Evolutionary conservation across 2,888 invertebrate species (phyloP), one percentile per base, ranked within the genome.

Genomic region (Argyresthia goedartella): DNA sequence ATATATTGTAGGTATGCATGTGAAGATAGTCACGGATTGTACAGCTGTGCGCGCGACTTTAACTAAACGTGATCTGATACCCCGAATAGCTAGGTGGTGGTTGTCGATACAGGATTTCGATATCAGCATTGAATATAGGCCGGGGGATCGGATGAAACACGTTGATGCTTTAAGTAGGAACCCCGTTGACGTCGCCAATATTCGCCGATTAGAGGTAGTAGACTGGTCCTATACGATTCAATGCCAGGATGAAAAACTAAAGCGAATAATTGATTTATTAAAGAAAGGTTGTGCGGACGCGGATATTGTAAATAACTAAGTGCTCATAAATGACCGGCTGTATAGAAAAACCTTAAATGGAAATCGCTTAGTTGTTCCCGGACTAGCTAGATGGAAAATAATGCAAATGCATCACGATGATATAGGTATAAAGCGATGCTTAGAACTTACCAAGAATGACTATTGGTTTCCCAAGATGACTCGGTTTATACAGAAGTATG

Each of bases 391-490:
- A 9, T 72, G 66, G 60, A 66, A 55, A 52, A 50, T 70, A 6
- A 11, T 66, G 1, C 64, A 64, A 43, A 67, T 61, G 61, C 58
- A 61, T 45, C 69, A 68, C 50, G 67, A 70, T 54, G 60, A 68
- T 0, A 64, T 69, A n/a, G 69, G 69, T 1, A 52, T 63, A 3
- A 52, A 64, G n/a, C 52, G 55, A 11, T 62, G 61, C 45, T 39
- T n/a, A 13, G 57, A 60, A 4, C 13, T 65, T 8, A 62, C 69
- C 11, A 69, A 67, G 56, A 54, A 51, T 0, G 58, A 59, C 1
- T 68, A 54, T 50, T 68, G 69, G 68, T 69, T 69, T 50, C 57
- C 61, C 9, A 63, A 61, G 53, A 63, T 66, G 62, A 54, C 55
- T 0, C 53, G 58, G 0, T 62, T 59, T 52, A 56, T 65, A 33